Evolutionary conservation across 2,888 invertebrate genomes (phyloP).

Genomic region (Synergus umbraculus): DNA sequence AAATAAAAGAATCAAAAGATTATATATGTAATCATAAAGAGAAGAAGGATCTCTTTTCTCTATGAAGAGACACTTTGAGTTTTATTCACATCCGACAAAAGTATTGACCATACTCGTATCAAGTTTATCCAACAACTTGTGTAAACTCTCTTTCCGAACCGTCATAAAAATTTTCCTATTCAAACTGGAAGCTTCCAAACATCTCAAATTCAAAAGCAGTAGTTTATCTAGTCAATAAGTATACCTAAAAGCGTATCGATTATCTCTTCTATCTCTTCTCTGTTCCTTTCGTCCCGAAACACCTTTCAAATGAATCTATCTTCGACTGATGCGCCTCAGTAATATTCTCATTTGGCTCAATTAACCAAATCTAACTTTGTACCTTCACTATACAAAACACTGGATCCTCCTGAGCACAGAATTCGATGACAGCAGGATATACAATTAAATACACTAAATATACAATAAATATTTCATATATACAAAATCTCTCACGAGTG

Average conservation of each 20-base stretch:
- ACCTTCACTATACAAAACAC: conserved; percentile 29
- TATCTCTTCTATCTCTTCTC: background rate
- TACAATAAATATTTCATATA: background rate
- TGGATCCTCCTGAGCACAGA: background rate
- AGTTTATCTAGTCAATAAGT: conserved; percentile 1
- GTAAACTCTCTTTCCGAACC: background rate
- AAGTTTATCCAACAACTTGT: conserved; percentile 19
- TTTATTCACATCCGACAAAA: conserved; percentile 16
- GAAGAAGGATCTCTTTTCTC: background rate
- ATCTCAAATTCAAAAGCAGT: background rate
- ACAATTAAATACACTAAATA: background rate
- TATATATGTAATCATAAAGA: conserved; percentile 2
- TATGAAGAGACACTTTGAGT: background rate
- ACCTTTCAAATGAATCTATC: conserved; percentile 24
- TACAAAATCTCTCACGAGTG: conserved; percentile 15
- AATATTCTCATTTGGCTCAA: conserved; percentile 25
- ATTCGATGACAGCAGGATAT: background rate
- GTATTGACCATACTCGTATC: conserved; percentile 17
- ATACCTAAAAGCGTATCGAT: conserved; percentile 39
- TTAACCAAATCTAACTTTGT: background rate
- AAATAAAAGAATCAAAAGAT: background rate
- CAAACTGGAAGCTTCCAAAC: conserved; percentile 1
- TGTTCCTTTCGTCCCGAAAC: background rate
- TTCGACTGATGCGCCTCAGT: conserved; percentile 1
- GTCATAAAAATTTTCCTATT: background rate